Percentiles rank a stretch among this genome's conserved stretches.
Conservation (phyloP, 2,888 invertebrate genomes). For the Theristus sp. region DNA sequence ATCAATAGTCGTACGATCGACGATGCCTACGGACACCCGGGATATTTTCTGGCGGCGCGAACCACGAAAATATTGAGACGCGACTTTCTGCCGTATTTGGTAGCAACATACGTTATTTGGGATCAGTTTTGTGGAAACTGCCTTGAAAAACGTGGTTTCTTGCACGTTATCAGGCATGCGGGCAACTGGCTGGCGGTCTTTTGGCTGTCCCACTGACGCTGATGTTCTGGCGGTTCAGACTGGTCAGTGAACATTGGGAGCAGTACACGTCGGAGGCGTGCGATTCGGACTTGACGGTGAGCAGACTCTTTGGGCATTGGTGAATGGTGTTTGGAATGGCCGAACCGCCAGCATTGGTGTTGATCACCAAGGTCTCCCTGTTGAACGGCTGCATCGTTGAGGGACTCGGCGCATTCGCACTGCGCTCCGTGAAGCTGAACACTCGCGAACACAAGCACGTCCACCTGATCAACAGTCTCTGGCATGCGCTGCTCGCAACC, state of each 20-base stretch:
- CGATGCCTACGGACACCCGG: slow-evolving; percentile 1
- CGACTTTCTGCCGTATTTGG: background rate
- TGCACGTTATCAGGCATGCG: background rate
- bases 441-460: background rate
- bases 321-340: background rate
- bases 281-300: slow-evolving; percentile 3
- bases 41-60: background rate
- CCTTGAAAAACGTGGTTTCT: too few relatives aligned
- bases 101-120: too few relatives aligned
- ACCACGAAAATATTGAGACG: background rate
- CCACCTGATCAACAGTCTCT: background rate
- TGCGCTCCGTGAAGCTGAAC: background rate
- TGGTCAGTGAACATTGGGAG: background rate
- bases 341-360: background rate
- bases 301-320: background rate
- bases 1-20: background rate
- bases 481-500: background rate
- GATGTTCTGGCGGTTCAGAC: background rate
- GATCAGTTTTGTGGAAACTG: too few relatives aligned
- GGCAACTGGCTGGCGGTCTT: background rate
- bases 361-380: background rate
- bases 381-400: slow-evolving; percentile 1
- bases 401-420: background rate
- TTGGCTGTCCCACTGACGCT: background rate
- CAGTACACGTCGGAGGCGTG: background rate